phyloP scores from a whole-genome alignment of 1,140 invertebrate genomes.

The Drosophila rhopaloa region DNA sequence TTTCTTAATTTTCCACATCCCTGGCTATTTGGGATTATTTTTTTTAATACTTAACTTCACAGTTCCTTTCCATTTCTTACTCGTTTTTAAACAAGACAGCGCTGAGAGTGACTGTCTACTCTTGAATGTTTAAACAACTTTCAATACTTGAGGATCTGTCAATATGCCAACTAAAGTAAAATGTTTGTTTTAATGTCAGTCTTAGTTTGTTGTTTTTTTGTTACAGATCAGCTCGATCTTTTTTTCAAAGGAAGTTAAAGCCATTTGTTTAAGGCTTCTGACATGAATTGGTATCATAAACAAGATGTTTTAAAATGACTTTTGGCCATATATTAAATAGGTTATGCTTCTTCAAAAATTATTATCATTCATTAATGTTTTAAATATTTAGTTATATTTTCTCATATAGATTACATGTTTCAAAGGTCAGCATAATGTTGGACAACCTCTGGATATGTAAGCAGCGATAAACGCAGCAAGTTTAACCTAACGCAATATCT shows the following conservation, averaged over 20 bases:
- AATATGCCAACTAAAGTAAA: constrained; percentile 12
- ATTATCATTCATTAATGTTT: too few relatives aligned
- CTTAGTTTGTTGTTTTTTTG: background rate
- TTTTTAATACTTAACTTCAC: background rate
- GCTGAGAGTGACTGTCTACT: constrained; percentile 2
- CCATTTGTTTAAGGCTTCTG: too few relatives aligned
- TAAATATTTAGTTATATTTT: too few relatives aligned
- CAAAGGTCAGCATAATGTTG: constrained; percentile 3
- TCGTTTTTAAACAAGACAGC: background rate
- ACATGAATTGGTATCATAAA: background rate
- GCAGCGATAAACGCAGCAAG: constrained; percentile 17
- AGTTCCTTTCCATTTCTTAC: background rate
- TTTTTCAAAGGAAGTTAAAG: background rate
- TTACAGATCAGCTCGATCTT: background rate
- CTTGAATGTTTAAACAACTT: constrained; percentile 23
- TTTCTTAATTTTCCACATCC: constrained; percentile 1
- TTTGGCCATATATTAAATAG: too few relatives aligned
- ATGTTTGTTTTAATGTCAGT: background rate
- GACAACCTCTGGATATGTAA: constrained; percentile 46
- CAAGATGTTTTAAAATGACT: too few relatives aligned
- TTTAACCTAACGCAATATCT: constrained; percentile 37
- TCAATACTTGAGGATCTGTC: constrained; percentile 10
- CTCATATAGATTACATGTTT: background rate
- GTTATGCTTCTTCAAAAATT: too few relatives aligned
- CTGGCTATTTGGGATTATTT: too few relatives aligned